phyloP scores from a whole-genome alignment of 2,113 vertebrate species.

The Thermophis baileyi region DNA sequence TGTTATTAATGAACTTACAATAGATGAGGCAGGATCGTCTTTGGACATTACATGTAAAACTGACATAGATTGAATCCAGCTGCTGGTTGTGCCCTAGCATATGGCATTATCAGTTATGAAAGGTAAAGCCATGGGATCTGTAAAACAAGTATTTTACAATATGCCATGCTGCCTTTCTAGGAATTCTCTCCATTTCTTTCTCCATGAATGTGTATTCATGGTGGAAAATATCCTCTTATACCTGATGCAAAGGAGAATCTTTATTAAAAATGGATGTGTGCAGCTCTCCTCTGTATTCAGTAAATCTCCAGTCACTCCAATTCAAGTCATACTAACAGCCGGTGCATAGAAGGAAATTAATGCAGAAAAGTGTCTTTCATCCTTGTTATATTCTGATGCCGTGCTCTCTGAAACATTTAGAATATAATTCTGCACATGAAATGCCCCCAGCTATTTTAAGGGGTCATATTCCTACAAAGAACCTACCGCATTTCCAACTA shows the following conservation, averaged over 20 bases:
- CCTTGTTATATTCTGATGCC: background rate
- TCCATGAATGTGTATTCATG: constrained; percentile 23
- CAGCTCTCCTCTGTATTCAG: background rate
- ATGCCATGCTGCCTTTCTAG: background rate
- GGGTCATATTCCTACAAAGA: background rate
- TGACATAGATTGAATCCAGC: background rate
- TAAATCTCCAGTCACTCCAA: constrained; percentile 3
- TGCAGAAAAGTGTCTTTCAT: background rate
- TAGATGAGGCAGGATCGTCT: background rate
- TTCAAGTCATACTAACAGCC: background rate
- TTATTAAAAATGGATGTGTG: background rate
- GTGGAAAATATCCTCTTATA: constrained; percentile 6
- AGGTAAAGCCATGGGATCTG: background rate
- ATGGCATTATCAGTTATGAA: too few species aligned
- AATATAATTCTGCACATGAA: background rate
- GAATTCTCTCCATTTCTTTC: constrained; percentile 17
- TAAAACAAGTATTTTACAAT: constrained; percentile 9
- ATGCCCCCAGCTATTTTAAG: background rate
- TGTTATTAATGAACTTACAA: background rate
- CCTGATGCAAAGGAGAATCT: background rate
- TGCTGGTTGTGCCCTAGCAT: background rate
- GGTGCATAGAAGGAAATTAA: background rate
- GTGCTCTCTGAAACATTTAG: background rate
- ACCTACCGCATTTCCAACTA: background rate
- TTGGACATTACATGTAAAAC: background rate